Evolutionary conservation across 2,113 vertebrate genomes (phyloP).

Genomic region (Mastomys natalensis): DNA sequence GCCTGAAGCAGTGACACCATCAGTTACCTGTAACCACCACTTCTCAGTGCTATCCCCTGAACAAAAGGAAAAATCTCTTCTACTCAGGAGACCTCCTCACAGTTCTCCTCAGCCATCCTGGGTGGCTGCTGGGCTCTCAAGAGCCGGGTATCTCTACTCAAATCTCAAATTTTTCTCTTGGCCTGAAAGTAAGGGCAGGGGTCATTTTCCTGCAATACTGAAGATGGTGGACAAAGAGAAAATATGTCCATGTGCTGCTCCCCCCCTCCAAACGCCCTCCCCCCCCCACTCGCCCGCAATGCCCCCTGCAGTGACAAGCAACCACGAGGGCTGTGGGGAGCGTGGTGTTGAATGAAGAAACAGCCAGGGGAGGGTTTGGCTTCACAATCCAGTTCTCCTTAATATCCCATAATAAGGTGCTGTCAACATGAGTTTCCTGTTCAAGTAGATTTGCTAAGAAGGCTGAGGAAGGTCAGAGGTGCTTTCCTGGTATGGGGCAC

Average conservation of each 20-base stretch:
- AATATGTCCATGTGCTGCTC: fast-evolving
- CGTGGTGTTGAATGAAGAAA: background rate
- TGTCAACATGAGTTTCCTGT: conserved; percentile 70
- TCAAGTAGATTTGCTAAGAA: conserved; percentile 62
- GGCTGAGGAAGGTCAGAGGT: conserved; percentile 41
- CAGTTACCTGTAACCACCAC: background rate
- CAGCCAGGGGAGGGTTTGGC: conserved; percentile 32
- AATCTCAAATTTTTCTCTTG: background rate
- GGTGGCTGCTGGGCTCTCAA: background rate
- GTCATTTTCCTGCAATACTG: too few species aligned
- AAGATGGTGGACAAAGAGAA: background rate
- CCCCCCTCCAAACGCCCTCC: too few species aligned
- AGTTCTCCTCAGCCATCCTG: background rate
- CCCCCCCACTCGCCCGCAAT: background rate
- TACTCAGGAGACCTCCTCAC: background rate
- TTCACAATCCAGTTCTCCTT: conserved; percentile 57
- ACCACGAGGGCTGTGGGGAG: background rate
- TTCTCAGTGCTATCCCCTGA: background rate
- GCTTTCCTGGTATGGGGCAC: background rate
- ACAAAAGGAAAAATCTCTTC: background rate
- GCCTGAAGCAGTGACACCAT: background rate
- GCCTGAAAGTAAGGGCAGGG: background rate
- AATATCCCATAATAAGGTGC: conserved; percentile 65
- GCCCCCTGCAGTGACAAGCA: background rate
- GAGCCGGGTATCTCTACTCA: background rate